Percentiles rank a stretch among this genome's conserved stretches.
These are phyloP conservation scores for Tinamus major DNA, from an alignment of 2,797 vertebrate genomes.

Conservation along the genomic window DNA sequence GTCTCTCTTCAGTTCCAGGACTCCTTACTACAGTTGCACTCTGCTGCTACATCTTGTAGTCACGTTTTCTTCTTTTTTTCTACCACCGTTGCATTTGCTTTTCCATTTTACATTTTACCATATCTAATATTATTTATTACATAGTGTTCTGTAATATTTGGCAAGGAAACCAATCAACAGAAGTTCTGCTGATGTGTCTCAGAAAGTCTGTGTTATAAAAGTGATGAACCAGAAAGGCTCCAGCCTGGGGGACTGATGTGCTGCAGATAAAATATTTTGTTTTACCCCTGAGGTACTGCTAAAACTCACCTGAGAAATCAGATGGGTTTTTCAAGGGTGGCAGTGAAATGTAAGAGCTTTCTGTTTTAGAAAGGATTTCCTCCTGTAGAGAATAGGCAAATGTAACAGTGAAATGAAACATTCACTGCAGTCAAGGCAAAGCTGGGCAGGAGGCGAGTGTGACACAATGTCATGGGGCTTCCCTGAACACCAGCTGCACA, in stretches of 20 bases:
- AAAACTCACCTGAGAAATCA: constrained; percentile 37
- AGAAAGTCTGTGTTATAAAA: constrained; percentile 34
- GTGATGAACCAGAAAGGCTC: constrained; percentile 8
- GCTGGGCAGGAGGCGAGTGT: neutral
- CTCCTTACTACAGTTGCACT: neutral
- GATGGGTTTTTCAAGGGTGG: constrained; percentile 7
- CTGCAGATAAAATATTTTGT: neutral
- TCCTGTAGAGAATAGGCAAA: neutral
- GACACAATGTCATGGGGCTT: neutral
- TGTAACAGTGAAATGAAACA: constrained; percentile 22
- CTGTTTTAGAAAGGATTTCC: neutral
- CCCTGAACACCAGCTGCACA: neutral
- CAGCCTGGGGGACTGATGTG: neutral
- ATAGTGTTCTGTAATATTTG: constrained; percentile 6
- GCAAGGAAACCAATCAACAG: constrained; percentile 33
- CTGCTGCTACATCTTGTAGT: neutral
- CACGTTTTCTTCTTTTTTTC: neutral
- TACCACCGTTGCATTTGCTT: neutral
- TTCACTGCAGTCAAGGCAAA: constrained; percentile 7
- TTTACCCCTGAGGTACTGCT: neutral
- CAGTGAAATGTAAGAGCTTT: neutral
- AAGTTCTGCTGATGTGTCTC: constrained; percentile 12
- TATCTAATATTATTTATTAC: constrained; percentile 47
- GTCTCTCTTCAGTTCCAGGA: neutral
- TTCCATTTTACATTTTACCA: constrained; percentile 10